Conservation (phyloP, 2,113 vertebrate species). For the Martes martes region DNA sequence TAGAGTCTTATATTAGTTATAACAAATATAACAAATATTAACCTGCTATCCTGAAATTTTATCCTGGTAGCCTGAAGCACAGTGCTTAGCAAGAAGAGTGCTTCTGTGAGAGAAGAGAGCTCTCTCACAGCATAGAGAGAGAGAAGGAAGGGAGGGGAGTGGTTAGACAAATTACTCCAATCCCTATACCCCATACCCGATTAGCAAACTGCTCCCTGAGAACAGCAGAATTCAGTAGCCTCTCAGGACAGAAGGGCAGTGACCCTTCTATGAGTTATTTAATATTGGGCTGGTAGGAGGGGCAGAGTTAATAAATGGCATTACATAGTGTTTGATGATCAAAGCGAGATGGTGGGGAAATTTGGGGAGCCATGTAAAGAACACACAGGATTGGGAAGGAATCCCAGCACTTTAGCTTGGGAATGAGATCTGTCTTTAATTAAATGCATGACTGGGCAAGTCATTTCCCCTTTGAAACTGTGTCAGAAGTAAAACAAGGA, state of each 20-base stretch:
- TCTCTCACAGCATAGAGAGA: background rate
- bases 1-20: background rate
- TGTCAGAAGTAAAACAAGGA: background rate
- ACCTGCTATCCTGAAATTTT: too few relatives aligned
- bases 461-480: background rate
- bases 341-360: background rate
- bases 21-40: background rate
- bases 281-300: background rate
- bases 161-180: background rate
- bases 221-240: background rate
- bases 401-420: background rate
- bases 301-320: background rate
- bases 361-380: background rate
- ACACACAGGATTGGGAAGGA: background rate
- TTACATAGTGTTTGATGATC: background rate
- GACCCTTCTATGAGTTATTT: background rate
- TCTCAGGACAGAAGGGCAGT: background rate
- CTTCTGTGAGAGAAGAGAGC: too few relatives aligned
- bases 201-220: background rate
- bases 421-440: background rate
- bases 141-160: background rate
- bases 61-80: background rate
- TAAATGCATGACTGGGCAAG: background rate
- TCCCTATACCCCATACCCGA: background rate
- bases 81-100: background rate